These are phyloP conservation scores for Stomatorhinus walkeri DNA, from an alignment of 2,797 vertebrate species.

Conservation along the genomic window DNA sequence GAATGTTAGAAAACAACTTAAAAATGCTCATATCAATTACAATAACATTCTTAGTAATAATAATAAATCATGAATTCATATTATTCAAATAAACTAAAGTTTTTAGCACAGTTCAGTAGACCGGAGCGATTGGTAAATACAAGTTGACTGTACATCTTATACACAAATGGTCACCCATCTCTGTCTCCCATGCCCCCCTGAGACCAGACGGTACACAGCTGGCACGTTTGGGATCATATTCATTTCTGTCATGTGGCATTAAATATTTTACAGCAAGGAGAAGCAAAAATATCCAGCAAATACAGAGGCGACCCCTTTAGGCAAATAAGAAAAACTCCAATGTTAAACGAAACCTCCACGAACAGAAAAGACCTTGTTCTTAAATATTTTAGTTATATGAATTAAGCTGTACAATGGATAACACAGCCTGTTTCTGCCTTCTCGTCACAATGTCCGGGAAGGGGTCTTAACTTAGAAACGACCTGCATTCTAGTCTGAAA, in stretches of 20 bases:
- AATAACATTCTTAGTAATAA: slow-evolving; percentile 4
- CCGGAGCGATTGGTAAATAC: slow-evolving; percentile 12
- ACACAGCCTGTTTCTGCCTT: background rate
- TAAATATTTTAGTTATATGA: slow-evolving; percentile 10
- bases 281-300: background rate
- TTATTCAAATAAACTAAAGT: slow-evolving; percentile 18
- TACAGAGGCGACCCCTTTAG: slow-evolving; percentile 34
- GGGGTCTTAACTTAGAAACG: background rate
- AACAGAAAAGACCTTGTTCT: background rate
- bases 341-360: background rate
- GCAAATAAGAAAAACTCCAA: slow-evolving; percentile 33
- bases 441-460: background rate
- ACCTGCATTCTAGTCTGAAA: background rate
- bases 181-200: background rate
- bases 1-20: slow-evolving; percentile 8
- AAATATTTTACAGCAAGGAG: slow-evolving; percentile 17
- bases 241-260: slow-evolving; percentile 11
- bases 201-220: background rate
- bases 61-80: slow-evolving; percentile 20
- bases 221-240: background rate
- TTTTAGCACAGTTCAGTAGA: slow-evolving; percentile 11
- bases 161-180: slow-evolving; percentile 2
- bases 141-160: slow-evolving; percentile 22
- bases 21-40: background rate
- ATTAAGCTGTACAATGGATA: background rate